Evolutionary conservation across 2,797 vertebrate genomes (phyloP).

Genomic region (Liparis tanakae): DNA sequence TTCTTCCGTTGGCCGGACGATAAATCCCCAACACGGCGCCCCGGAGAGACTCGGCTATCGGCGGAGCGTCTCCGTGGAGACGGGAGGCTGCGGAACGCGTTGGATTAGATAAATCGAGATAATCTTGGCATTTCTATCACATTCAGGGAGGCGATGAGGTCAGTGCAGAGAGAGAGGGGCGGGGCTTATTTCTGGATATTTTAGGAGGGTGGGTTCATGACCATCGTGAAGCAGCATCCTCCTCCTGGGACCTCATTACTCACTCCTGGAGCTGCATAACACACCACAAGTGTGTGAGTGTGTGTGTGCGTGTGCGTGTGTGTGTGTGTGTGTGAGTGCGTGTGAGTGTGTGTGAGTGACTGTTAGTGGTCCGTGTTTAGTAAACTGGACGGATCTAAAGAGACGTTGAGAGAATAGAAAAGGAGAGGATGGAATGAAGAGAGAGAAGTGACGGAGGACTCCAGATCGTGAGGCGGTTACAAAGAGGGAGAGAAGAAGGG

Average conservation of each 20-base stretch:
- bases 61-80: no score
- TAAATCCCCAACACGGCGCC: neutral
- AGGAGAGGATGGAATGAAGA: constrained; percentile 21
- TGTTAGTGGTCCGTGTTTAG: constrained; percentile 25
- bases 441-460: constrained; percentile 15
- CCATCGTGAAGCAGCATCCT: constrained; percentile 21
- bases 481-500: constrained; percentile 21
- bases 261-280: constrained; percentile 48
- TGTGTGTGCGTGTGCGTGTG: no score
- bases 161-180: constrained; percentile 32
- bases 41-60: neutral
- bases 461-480: constrained; percentile 35
- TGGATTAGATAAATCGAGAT: constrained; percentile 26
- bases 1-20: neutral
- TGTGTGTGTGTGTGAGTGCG: no score
- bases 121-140: constrained; percentile 45
- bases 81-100: no score
- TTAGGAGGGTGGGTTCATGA: constrained; percentile 42
- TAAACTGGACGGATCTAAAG: constrained; percentile 19
- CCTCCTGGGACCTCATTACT: constrained; percentile 77
- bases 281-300: neutral
- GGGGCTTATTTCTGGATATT: constrained; percentile 31
- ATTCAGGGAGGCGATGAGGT: constrained; percentile 44
- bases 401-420: constrained; percentile 19
- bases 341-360: neutral